Percentiles rank a stretch among this genome's conserved stretches.
Conservation (phyloP, 2,797 vertebrate species). For the Amazona finschi region DNA sequence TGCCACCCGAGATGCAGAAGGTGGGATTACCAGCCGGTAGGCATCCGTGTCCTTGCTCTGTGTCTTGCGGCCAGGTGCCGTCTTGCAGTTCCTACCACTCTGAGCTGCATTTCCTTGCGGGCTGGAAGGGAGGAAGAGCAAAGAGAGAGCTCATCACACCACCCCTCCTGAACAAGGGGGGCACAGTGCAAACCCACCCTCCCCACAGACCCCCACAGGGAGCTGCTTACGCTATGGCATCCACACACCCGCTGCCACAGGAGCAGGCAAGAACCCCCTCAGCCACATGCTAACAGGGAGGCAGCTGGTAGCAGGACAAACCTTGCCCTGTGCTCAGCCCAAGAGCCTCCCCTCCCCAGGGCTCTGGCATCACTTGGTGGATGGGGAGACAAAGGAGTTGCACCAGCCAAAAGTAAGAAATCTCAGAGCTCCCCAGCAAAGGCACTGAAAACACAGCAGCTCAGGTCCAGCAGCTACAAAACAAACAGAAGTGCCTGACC, state of each 20-base stretch:
- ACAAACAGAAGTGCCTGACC: not conserved
- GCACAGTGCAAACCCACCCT: not conserved
- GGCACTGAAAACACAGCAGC: not conserved
- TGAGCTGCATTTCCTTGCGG: not conserved
- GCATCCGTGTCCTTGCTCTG: not conserved
- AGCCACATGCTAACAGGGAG: not conserved
- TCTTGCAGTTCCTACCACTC: not conserved
- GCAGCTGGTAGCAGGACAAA: not conserved
- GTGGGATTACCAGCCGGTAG: constrained; percentile 10
- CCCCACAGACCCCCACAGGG: too few relatives aligned
- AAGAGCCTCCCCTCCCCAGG: not conserved
- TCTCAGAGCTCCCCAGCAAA: not conserved
- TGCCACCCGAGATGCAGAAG: not conserved
- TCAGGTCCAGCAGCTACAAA: not conserved
- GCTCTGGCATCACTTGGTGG: not conserved
- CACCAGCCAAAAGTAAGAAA: not conserved
- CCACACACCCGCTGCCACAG: not conserved
- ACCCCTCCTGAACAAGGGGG: not conserved
- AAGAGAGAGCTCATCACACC: not conserved
- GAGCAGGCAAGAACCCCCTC: not conserved
- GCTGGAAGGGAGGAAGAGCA: constrained; percentile 3
- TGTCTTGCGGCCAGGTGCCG: not conserved
- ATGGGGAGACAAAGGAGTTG: not conserved
- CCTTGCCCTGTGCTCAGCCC: not conserved
- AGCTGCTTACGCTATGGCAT: not conserved